Conservation (phyloP, 2,797 vertebrate species). For the Cyclura pinguis region DNA sequence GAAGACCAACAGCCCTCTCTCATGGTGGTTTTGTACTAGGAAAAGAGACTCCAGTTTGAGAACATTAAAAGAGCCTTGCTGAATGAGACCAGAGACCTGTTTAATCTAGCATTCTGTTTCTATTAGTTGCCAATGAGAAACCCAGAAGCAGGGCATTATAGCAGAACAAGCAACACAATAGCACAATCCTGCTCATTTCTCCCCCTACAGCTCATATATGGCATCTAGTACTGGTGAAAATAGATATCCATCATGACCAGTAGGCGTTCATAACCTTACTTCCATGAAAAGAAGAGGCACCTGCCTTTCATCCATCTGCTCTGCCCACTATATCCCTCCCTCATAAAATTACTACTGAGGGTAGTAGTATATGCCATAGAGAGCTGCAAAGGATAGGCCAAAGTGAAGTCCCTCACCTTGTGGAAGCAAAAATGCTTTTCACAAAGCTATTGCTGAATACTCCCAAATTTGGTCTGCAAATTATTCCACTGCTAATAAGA, state of each 20-base stretch:
- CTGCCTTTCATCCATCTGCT: background rate
- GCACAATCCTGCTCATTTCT: background rate
- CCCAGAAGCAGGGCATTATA: background rate
- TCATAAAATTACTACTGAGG: background rate
- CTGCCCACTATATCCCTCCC: background rate
- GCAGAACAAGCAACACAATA: background rate
- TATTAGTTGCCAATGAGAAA: background rate
- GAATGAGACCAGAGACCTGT: background rate
- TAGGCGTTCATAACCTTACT: background rate
- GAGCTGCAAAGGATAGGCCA: background rate
- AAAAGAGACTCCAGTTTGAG: background rate
- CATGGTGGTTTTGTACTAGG: background rate
- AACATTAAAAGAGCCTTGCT: background rate
- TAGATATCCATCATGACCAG: background rate
- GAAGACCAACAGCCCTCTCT: too few relatives aligned
- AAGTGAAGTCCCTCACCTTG: background rate
- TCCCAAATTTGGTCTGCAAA: background rate
- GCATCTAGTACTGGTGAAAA: background rate
- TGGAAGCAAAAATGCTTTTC: background rate
- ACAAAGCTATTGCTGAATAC: background rate
- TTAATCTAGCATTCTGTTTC: background rate
- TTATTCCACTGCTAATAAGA: background rate
- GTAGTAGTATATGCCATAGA: background rate
- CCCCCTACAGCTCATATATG: background rate
- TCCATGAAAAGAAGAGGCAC: background rate